Evolutionary conservation across 2,888 invertebrate species (phyloP), one percentile per base, ranked within the genome.

Genomic region (Macrophya annulata): DNA sequence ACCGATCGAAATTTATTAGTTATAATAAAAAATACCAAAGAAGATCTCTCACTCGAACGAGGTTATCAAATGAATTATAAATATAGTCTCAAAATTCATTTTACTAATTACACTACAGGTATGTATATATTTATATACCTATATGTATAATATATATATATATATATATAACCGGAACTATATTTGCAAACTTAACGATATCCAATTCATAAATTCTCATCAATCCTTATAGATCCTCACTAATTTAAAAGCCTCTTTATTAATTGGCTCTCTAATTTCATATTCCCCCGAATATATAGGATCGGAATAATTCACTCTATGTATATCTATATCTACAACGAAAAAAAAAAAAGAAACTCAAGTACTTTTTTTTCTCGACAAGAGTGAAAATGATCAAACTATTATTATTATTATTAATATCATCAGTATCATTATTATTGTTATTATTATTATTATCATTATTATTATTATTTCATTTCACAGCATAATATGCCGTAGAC

Each of bases 241-340:
- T 68, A 68, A 68, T 68, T 68, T 68, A 37, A 37, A 37, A 68
- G 68, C 68, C 37, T 12, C 37, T 68, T 68, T 37, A 68, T 68
- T 68, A 68, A 68, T 37, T 68, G 37, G 31, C 68, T 68, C 68
- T 68, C 17, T 17, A 37, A 68, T 68, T 68, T 68, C 68, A 37
- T 31, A 68, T 68, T 37, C 68, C 68, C 37, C 12, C 15, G 17
- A 37, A 37, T 68, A 62, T 62, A 12, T 10, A n/a, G n/a, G 62
- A 62, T 62, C 25, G 62, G 12, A 21, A 10, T 25, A 62, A 62
- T 62, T 25, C 4, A 25, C 25, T n/a, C 55, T 31, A 31, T 31
- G 3, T 12, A 5, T 12, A 12, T 48, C 48, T 12, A 48, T 9
- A 10, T 48, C 48, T 10, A 48, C n/a, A n/a, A n/a, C n/a, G n/a